phyloP scores from a whole-genome alignment of 2,888 invertebrate genomes.

The Acleris cristana region DNA sequence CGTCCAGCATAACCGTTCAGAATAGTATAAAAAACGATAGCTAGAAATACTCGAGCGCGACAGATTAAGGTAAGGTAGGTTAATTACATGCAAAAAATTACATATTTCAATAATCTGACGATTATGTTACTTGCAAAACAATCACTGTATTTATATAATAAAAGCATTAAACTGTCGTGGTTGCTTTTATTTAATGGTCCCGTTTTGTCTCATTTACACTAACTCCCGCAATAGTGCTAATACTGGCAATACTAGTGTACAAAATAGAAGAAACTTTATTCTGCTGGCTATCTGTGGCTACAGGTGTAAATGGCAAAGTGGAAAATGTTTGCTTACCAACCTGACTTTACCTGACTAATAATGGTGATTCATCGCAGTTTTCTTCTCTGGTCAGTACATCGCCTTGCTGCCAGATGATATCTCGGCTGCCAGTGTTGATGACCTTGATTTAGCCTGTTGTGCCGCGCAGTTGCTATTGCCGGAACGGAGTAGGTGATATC shows the following conservation, averaged over 20 bases:
- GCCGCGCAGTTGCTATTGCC: constrained; percentile 44
- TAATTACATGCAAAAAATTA: too few relatives aligned
- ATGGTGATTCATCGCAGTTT: constrained; percentile 34
- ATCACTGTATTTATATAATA: constrained; percentile 33
- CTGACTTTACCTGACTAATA: constrained; percentile 18
- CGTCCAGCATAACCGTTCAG: too few relatives aligned
- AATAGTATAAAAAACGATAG: too few relatives aligned
- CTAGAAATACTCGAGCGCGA: too few relatives aligned
- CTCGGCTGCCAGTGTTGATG: constrained; percentile 39
- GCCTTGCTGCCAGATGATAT: constrained; percentile 34
- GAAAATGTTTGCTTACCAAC: constrained; percentile 28
- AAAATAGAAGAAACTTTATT: too few relatives aligned
- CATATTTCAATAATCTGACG: constrained; percentile 1
- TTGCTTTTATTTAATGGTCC: constrained; percentile 32
- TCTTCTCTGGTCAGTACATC: constrained; percentile 34
- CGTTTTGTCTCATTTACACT: constrained; percentile 21
- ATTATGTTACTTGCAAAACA: constrained; percentile 40
- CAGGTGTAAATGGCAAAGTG: constrained; percentile 5
- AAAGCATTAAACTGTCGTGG: constrained; percentile 18
- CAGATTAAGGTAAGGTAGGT: too few relatives aligned
- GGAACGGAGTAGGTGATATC: constrained; percentile 43
- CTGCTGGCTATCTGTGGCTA: too few relatives aligned
- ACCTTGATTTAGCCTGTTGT: constrained; percentile 43
- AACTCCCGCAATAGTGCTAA: constrained; percentile 18
- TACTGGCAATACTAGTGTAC: constrained; percentile 8